Evolutionary conservation across 2,113 vertebrate species (phyloP).

Genomic region (Turdus rufiventris): DNA sequence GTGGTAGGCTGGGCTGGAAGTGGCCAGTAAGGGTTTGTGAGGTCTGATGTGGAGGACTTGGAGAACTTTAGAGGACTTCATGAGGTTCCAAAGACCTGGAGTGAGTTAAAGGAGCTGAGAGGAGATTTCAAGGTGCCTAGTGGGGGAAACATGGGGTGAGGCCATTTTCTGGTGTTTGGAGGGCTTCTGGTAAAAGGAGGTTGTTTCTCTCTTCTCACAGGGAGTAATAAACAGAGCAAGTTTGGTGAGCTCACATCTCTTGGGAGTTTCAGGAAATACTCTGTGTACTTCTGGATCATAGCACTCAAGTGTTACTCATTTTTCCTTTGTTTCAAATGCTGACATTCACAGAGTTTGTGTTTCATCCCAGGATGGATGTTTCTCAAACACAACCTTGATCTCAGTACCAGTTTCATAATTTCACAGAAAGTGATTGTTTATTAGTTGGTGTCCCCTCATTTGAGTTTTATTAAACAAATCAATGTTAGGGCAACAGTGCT

Average conservation of each 20-base stretch:
- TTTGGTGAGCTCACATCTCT: not conserved
- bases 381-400: not conserved
- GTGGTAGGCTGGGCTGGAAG: not conserved
- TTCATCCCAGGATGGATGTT: not conserved
- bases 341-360: not conserved
- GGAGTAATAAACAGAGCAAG: not conserved
- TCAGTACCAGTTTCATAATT: not conserved
- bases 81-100: not conserved
- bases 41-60: not conserved
- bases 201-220: not conserved
- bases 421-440: not conserved
- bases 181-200: not conserved
- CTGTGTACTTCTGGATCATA: not conserved
- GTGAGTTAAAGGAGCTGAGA: not conserved
- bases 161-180: not conserved
- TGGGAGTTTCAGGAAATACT: not conserved
- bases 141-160: not conserved
- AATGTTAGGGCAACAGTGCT: not conserved
- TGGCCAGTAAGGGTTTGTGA: not conserved
- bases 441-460: not conserved
- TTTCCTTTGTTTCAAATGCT: not conserved
- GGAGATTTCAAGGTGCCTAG: not conserved
- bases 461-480: not conserved
- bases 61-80: not conserved
- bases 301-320: not conserved